Evolutionary conservation across 1,140 invertebrate species (phyloP), one percentile per base, ranked within the genome.

Genomic region (Calliphora vicina): DNA sequence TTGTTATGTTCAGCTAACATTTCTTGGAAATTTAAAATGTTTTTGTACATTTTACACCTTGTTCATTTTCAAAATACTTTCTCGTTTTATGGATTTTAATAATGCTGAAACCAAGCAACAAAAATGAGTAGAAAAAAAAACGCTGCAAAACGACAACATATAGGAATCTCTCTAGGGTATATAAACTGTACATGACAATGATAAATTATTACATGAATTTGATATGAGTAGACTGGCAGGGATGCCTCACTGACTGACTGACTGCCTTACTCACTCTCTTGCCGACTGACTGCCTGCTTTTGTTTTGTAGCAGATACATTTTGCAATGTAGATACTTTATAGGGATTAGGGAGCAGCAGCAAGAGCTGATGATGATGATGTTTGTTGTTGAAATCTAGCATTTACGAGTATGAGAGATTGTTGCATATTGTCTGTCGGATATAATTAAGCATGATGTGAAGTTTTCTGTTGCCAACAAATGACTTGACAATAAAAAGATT

Each of bases 151-250:
- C n/a, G 23, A 23, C n/a, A 23, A 67, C 6, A 67, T 10, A 23
- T 20, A 67, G 23, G 20, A 25, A 67, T 67, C 61, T 23, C 61
- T 67, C 61, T 23, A 25, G 61, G 61, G 61, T 67, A 67, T 67
- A 67, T 67, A 67, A 67, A 23, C 61, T 67, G 23, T 20, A 67
- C 61, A 67, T 67, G 61, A 67, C 61, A 67, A 67, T 67, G 61
- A 67, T 67, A 67, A 67, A 67, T 67, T 67, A 67, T 67, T 67
- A 67, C 61, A 67, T 67, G 61, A 67, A 67, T 67, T 67, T 67
- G 61, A 67, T 67, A 67, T 23, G 61, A 67, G 17, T 50, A 50
- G 13, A 2, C 12, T 50, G 45, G 45, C 17, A 35, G 35, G 35
- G 35, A 50, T 50, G 45, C 12, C 45, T 50, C 4, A 1, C 10